Base-by-base conservation (phyloP, 2,888 invertebrate species). In the Protonemura montana region DNA sequence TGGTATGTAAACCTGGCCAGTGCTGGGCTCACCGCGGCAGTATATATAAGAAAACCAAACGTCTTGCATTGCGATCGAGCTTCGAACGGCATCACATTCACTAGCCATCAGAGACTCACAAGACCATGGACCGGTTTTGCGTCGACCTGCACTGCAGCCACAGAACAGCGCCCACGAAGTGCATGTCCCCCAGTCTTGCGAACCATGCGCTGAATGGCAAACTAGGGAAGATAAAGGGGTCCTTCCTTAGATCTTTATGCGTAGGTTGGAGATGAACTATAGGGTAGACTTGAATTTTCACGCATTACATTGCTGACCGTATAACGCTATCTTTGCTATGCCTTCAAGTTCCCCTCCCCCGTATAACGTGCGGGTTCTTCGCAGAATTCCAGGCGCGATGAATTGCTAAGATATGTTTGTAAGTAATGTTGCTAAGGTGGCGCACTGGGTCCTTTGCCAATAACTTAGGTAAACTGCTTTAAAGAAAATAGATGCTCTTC, bases 391-490 rank as follows among this genome's bases (percentile, higher is more conserved):
- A 13, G 59, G 16, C 21, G 21, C 59, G 59, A 59, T 59, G 59
- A 59, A 59, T 59, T 21, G 59, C 59, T 59, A 59, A 59, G 59
- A 59, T 59, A 59, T 59, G 59, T 59, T 21, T 59, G 16, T 59
- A 59, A 59, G 59, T 59, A 59, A 59, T 59, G 59, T 21, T 59
- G 59, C 59, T 21, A 59, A 59, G 59, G 59, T 59, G 59, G 59
- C 59, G 3, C 16, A 21, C 16, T 59, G 21, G 59, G 3, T 59
- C 59, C 59, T 59, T 21, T 21, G 59, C 59, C 59, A 21, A 59
- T 59, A 59, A 59, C 59, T 59, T 59, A 59, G 59, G 59, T 59
- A 59, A 59, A 59, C 59, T 59, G 59, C 21, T 59, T 59, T 59
- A 59, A 35, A 59, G 59, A 59, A 59, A 59, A 59, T 59, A 16